Conservation (phyloP, 2,797 vertebrate species). For the Nasua narica region DNA sequence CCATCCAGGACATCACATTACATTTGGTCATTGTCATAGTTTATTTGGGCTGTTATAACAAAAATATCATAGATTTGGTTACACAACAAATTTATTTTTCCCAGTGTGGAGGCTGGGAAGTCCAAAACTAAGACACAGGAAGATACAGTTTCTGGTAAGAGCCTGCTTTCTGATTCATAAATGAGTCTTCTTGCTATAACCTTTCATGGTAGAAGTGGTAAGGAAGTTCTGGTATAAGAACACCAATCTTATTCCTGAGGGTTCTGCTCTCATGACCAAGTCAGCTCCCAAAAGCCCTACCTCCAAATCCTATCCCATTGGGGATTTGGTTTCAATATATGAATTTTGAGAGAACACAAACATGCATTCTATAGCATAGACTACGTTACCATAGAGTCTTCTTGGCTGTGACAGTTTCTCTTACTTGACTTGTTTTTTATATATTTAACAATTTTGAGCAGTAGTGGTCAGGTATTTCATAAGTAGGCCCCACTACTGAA, state of each 20-base stretch:
- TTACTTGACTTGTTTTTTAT: background rate
- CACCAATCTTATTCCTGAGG: background rate
- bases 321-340: background rate
- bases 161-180: too few relatives aligned
- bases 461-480: background rate
- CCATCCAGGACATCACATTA: background rate
- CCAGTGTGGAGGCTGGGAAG: background rate
- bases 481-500: background rate
- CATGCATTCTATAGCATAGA: background rate
- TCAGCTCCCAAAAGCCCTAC: background rate
- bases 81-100: background rate
- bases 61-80: background rate
- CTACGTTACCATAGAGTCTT: background rate
- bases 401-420: background rate
- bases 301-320: background rate
- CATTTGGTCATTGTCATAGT: background rate
- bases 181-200: background rate
- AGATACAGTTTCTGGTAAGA: background rate
- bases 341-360: background rate
- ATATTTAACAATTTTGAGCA: background rate
- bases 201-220: background rate
- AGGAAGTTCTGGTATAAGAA: background rate
- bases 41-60: background rate
- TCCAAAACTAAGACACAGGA: too few relatives aligned
- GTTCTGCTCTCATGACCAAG: background rate